These are phyloP conservation scores for Eulacestoma nigropectus DNA, from an alignment of 2,113 vertebrate species.

Conservation along the genomic window DNA sequence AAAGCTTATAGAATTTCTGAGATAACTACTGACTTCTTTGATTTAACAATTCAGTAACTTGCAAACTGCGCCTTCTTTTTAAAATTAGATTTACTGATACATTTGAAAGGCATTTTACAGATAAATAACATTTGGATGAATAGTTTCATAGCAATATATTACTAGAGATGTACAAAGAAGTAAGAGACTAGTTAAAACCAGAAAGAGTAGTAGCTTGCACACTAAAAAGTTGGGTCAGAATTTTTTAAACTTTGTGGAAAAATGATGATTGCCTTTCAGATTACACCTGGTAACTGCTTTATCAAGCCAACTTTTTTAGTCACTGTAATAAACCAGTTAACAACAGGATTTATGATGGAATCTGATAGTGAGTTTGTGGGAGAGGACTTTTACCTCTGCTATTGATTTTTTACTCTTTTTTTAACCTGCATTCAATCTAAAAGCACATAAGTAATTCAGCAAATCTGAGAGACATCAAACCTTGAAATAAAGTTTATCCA, in stretches of 20 bases:
- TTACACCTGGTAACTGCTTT: neutral
- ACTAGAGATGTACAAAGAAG: neutral
- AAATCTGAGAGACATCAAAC: slow-evolving; percentile 46
- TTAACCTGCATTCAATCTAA: neutral
- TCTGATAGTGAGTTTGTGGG: neutral
- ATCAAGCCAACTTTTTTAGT: neutral
- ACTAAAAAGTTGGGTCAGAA: neutral
- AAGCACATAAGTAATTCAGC: slow-evolving; percentile 8
- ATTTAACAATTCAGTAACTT: neutral
- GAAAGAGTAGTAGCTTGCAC: neutral
- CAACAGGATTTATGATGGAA: neutral
- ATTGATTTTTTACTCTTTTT: neutral
- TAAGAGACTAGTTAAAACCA: neutral
- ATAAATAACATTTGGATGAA: neutral
- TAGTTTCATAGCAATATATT: neutral
- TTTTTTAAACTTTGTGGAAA: neutral
- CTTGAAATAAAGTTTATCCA: slow-evolving; percentile 53
- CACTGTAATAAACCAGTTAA: neutral
- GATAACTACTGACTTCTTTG: neutral
- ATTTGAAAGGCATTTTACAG: neutral
- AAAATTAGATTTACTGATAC: neutral
- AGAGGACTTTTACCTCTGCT: neutral
- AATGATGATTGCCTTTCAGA: neutral
- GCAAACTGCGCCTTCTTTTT: neutral
- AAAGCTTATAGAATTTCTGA: neutral